Evolutionary conservation across 2,888 invertebrate genomes (phyloP).

Genomic region (Palloptera scutellata): DNA sequence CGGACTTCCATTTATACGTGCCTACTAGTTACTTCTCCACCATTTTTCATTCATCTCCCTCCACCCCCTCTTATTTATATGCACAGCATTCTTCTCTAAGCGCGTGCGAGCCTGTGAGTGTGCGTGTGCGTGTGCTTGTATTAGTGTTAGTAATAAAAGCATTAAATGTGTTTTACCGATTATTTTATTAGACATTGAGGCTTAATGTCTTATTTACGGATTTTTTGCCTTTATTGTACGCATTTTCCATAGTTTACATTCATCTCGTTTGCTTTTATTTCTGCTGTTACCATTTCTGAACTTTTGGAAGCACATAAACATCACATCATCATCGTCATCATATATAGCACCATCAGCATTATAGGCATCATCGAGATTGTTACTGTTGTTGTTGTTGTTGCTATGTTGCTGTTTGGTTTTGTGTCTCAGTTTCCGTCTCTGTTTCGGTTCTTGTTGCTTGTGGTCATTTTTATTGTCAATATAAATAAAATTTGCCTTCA

Average conservation of each 20-base stretch:
- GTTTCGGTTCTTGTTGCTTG: constrained; percentile 5
- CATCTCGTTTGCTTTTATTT: not conserved
- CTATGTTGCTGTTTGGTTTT: too few species aligned
- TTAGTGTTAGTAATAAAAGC: constrained; percentile 4
- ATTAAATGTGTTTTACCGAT: constrained; percentile 26
- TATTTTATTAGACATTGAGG: constrained; percentile 23
- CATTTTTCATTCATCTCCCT: too few species aligned
- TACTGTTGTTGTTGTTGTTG: too few species aligned
- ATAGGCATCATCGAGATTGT: too few species aligned
- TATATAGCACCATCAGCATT: too few species aligned
- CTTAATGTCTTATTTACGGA: constrained; percentile 14
- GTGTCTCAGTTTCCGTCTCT: constrained; percentile 1
- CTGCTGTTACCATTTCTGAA: not conserved
- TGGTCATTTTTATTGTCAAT: constrained; percentile 11
- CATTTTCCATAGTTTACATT: too few species aligned
- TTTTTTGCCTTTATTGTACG: not conserved
- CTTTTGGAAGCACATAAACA: too few species aligned
- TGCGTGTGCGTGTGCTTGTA: not conserved
- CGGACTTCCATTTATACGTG: too few species aligned
- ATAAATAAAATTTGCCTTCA: constrained; percentile 8
- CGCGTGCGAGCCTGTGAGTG: not conserved
- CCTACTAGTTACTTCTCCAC: too few species aligned
- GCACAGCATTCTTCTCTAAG: not conserved
- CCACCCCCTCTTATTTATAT: too few species aligned
- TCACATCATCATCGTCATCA: too few species aligned